Conservation (phyloP, 2,113 vertebrate genomes). For the Lanius collurio region DNA sequence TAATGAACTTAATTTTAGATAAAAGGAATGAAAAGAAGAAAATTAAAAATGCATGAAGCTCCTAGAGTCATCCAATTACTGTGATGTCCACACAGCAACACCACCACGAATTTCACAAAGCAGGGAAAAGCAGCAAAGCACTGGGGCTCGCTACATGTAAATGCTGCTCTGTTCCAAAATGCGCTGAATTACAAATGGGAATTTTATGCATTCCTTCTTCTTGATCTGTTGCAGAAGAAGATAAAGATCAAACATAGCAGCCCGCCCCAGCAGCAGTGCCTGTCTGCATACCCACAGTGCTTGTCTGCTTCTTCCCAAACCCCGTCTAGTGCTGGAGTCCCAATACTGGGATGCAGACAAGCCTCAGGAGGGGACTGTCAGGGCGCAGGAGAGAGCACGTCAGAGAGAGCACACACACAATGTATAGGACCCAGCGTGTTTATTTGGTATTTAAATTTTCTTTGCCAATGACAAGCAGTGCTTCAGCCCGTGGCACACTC, state of each 20-base stretch:
- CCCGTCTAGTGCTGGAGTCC: rapidly evolving
- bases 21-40: constrained; percentile 42
- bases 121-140: not conserved
- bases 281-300: not conserved
- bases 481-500: not conserved
- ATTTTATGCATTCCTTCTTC: constrained; percentile 19
- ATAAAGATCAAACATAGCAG: constrained; percentile 43
- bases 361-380: not conserved
- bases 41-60: constrained; percentile 64
- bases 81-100: not conserved
- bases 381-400: rapidly evolving
- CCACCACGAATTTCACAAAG: not conserved
- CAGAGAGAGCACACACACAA: not conserved
- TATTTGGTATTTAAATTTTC: not conserved
- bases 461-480: not conserved
- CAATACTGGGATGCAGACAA: rapidly evolving
- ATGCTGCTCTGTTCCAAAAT: not conserved
- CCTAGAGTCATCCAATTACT: constrained; percentile 1
- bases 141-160: not conserved
- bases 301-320: not conserved
- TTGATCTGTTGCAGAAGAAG: constrained; percentile 31
- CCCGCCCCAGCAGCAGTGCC: not conserved
- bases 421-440: not conserved
- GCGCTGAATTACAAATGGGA: not conserved
- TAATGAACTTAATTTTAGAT: constrained; percentile 59